These are phyloP conservation scores for Cairina moschata DNA, from an alignment of 2,113 vertebrate genomes.

Conservation along the genomic window DNA sequence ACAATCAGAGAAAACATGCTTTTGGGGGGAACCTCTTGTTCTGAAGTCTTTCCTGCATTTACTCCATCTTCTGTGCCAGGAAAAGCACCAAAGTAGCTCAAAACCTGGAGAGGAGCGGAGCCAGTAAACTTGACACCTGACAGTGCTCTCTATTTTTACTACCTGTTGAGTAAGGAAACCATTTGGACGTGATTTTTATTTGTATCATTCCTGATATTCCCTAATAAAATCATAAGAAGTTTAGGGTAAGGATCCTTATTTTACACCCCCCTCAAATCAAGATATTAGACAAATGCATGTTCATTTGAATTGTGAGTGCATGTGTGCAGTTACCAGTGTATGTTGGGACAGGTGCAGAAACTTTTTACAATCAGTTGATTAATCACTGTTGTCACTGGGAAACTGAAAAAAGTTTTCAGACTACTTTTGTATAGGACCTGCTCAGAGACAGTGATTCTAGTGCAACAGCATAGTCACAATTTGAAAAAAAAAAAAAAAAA, in stretches of 20 bases:
- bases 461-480: neutral
- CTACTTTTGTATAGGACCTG: rapidly evolving
- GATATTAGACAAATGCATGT: neutral
- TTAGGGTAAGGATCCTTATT: neutral
- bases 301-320: neutral
- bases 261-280: neutral
- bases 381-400: too few species aligned
- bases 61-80: neutral
- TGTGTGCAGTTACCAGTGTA: rapidly evolving
- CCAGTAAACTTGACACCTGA: neutral
- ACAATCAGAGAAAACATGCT: neutral
- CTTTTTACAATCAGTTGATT: neutral
- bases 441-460: neutral
- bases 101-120: neutral
- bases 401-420: neutral
- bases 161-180: neutral
- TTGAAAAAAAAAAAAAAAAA: neutral
- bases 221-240: neutral
- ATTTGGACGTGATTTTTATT: neutral
- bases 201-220: neutral
- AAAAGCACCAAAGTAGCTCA: neutral
- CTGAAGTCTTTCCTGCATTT: neutral
- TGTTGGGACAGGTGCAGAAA: neutral
- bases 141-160: neutral
- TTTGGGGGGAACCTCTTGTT: rapidly evolving